Percentiles rank a stretch among this genome's conserved stretches.
Evolutionary conservation across 2,888 invertebrate genomes (phyloP).

Genomic region (Polyploca ridens): DNA sequence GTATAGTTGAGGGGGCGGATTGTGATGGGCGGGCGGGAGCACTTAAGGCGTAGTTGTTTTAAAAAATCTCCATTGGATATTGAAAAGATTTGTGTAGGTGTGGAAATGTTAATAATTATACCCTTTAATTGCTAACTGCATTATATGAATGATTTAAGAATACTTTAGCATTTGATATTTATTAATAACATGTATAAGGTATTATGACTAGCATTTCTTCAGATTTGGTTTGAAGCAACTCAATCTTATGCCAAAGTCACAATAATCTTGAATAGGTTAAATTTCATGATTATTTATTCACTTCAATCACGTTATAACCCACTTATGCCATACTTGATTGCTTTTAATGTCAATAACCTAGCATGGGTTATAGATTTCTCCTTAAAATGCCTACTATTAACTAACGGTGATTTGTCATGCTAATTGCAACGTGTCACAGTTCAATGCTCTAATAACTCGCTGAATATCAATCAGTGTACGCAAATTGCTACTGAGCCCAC

Average conservation of each 20-base stretch:
- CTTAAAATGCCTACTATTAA: conserved; percentile 40
- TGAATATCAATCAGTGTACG: conserved; percentile 46
- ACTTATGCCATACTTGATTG: neutral
- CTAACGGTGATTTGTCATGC: conserved; percentile 53
- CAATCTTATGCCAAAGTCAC: too few species aligned
- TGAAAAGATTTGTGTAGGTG: neutral
- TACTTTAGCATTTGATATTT: too few species aligned
- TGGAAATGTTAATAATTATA: too few species aligned
- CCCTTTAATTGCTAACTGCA: neutral
- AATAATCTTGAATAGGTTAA: too few species aligned
- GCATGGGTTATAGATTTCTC: conserved; percentile 48
- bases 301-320: neutral
- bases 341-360: conserved; percentile 25
- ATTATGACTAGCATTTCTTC: too few species aligned
- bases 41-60: too few species aligned
- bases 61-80: neutral
- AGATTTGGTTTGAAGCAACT: too few species aligned
- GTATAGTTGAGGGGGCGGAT: neutral
- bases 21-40: conserved; percentile 10
- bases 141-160: too few species aligned
- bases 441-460: conserved; percentile 70
- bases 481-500: conserved; percentile 30
- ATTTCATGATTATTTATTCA: too few species aligned
- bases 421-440: conserved; percentile 69
- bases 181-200: too few species aligned